These are phyloP conservation scores for Melieria omissa DNA, from an alignment of 2,888 invertebrate genomes.

Conservation along the genomic window DNA sequence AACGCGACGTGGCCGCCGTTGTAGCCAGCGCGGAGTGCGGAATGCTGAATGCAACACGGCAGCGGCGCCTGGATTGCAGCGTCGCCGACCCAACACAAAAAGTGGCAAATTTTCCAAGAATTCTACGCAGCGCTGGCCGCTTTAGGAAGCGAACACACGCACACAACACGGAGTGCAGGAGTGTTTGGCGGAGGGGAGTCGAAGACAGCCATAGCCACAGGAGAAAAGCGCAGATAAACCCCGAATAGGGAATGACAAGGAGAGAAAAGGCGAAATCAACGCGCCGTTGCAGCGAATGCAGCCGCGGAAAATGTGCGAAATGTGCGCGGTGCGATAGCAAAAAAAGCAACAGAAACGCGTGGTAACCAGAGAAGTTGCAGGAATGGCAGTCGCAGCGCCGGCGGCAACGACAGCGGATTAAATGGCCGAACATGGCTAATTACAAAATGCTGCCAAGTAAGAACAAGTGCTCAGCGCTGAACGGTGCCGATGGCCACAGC, in stretches of 20 bases:
- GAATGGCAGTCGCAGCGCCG: not conserved
- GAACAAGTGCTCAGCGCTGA: not conserved
- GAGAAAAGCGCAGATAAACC: not conserved
- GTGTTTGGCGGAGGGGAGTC: not conserved
- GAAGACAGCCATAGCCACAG: not conserved
- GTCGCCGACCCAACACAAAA: not conserved
- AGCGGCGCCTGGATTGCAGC: not conserved
- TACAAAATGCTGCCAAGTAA: constrained; percentile 16
- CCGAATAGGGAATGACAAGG: not conserved
- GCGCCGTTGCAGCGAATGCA: not conserved
- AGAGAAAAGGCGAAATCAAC: constrained; percentile 5
- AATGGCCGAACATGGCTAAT: constrained; percentile 20
- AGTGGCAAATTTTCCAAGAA: constrained; percentile 32
- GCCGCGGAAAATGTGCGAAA: constrained; percentile 1
- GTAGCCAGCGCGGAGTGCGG: not conserved
- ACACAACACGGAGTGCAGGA: not conserved
- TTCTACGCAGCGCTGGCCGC: constrained; percentile 13
- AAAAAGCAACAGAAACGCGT: constrained; percentile 11
- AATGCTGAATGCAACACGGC: too few species aligned
- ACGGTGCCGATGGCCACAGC: too few species aligned
- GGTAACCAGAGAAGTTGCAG: constrained; percentile 10
- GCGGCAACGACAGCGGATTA: not conserved
- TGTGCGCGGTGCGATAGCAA: constrained; percentile 3
- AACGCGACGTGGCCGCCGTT: constrained; percentile 31
- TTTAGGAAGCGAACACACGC: not conserved